A percentile compares a stretch with the other conserved stretches of the same genome.
These are phyloP conservation scores for Drosophila sulfurigaster DNA, from an alignment of 1,140 invertebrate species.

Conservation along the genomic window DNA sequence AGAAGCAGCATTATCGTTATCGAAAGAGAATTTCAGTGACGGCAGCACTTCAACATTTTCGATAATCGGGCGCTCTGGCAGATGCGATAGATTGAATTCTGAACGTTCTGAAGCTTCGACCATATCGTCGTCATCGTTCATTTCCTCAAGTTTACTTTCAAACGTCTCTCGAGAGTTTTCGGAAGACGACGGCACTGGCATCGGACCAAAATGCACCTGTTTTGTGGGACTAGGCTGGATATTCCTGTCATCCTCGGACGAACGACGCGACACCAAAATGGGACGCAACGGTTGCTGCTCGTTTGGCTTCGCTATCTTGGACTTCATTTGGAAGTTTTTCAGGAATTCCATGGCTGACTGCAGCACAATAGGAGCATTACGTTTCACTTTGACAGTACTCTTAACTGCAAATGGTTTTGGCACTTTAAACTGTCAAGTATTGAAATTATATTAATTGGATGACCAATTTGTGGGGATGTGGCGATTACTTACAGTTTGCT, in stretches of 20 bases:
- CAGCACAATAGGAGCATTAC: background rate
- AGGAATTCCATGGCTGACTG: slow-evolving; percentile 27
- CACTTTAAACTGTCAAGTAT: background rate
- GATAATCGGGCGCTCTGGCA: background rate
- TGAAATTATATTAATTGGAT: too few species aligned
- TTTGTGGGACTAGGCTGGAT: slow-evolving; percentile 6
- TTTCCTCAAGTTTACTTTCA: background rate
- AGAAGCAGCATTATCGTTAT: background rate
- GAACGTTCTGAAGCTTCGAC: too few species aligned
- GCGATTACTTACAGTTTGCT: background rate
- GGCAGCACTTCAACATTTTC: slow-evolving; percentile 10
- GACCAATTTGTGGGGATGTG: background rate
- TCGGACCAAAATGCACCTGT: slow-evolving; percentile 30
- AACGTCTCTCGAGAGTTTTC: background rate
- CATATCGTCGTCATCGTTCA: background rate
- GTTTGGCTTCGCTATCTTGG: background rate
- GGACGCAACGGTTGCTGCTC: slow-evolving; percentile 5
- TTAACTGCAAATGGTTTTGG: background rate
- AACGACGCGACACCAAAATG: background rate
- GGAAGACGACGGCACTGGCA: background rate
- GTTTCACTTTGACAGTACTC: background rate
- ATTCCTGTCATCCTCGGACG: background rate
- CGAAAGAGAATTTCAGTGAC: background rate
- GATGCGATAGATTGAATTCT: background rate
- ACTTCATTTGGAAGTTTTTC: background rate